Conservation (phyloP, 1,140 invertebrate genomes). For the Polyergus mexicanus region DNA sequence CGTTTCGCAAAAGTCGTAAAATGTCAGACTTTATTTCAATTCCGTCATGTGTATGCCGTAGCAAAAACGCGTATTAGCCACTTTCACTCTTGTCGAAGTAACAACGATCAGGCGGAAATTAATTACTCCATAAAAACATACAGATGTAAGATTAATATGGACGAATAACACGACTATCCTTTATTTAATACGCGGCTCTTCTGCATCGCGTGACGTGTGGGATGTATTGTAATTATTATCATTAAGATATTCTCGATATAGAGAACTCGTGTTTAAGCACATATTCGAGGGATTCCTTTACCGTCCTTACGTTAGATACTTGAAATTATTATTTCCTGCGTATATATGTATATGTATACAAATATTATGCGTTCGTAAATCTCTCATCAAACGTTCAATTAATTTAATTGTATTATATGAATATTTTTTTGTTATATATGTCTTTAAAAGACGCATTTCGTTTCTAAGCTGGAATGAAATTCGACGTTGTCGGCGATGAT, state of each 20-base stretch:
- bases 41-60: not conserved
- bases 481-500: conserved; percentile 31
- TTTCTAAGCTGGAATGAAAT: conserved; percentile 32
- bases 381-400: conserved; percentile 1
- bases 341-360: conserved; percentile 4
- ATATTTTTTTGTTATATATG: conserved; percentile 9
- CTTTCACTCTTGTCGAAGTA: conserved; percentile 48
- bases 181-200: conserved; percentile 64
- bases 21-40: conserved; percentile 41
- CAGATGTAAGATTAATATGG: conserved; percentile 69
- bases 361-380: conserved; percentile 15
- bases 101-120: conserved; percentile 54
- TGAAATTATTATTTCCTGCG: conserved; percentile 39
- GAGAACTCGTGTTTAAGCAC: conserved; percentile 11
- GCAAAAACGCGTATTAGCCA: conserved; percentile 8
- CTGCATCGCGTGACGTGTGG: conserved; percentile 22
- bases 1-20: conserved; percentile 37
- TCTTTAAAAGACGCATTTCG: not conserved
- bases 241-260: conserved; percentile 49
- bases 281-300: conserved; percentile 47
- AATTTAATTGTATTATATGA: conserved; percentile 36
- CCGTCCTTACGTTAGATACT: conserved; percentile 55
- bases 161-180: conserved; percentile 63
- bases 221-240: conserved; percentile 53
- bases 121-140: conserved; percentile 49